phyloP scores from a whole-genome alignment of 2,113 vertebrate genomes.

The Capricornis sumatraensis region DNA sequence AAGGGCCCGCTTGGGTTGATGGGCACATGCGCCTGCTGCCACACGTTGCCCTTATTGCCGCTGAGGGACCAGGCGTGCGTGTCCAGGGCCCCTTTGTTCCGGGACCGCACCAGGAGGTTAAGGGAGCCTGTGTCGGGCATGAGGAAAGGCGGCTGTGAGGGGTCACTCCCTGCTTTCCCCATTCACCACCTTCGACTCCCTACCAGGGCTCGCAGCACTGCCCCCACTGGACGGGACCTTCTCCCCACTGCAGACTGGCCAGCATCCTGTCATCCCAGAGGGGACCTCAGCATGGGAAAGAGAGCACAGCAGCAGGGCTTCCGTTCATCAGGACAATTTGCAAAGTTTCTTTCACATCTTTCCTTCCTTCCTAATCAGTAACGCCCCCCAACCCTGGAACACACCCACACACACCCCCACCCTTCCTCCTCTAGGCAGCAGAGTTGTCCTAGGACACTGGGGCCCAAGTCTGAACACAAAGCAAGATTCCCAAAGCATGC shows the following conservation, averaged over 20 bases:
- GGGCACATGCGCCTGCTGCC: slow-evolving; percentile 91
- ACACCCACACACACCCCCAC: too few relatives aligned
- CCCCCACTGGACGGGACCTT: neutral
- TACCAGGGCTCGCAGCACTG: accelerated
- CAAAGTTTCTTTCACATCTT: neutral
- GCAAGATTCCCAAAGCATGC: neutral
- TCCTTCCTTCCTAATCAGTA: neutral
- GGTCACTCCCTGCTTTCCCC: too few relatives aligned
- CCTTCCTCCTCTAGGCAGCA: neutral
- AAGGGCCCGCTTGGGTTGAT: slow-evolving; percentile 93
- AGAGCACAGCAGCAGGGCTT: neutral
- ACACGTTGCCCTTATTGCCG: slow-evolving; percentile 89
- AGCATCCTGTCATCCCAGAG: neutral
- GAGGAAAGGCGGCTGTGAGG: neutral
- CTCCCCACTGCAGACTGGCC: neutral
- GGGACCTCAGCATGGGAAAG: neutral
- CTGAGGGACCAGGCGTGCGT: slow-evolving; percentile 89
- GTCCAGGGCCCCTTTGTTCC: slow-evolving; percentile 89
- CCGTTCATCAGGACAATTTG: neutral
- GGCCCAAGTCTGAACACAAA: neutral
- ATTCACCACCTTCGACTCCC: neutral
- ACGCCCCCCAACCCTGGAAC: neutral
- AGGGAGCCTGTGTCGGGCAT: slow-evolving; percentile 85
- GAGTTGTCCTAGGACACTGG: neutral
- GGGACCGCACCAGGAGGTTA: slow-evolving; percentile 90